Evolutionary conservation across 2,888 invertebrate genomes (phyloP).

Genomic region (Agonopterix alstromeriana): DNA sequence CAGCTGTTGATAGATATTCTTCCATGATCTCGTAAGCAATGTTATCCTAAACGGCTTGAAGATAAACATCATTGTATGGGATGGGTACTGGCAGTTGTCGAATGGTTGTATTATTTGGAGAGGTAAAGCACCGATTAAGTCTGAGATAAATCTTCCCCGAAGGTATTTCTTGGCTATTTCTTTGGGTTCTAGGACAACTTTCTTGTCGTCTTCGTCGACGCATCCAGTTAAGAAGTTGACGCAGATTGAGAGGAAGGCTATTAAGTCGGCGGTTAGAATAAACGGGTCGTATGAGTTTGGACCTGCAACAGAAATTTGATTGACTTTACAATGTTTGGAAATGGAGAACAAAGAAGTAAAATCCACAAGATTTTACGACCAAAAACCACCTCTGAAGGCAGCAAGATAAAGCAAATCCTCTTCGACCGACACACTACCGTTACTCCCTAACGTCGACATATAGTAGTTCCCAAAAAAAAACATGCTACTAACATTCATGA

Average conservation of each 20-base stretch:
- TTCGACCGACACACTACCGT: no score
- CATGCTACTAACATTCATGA: slow-evolving; percentile 28
- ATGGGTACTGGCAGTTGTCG: slow-evolving; percentile 28
- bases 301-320: slow-evolving; percentile 26
- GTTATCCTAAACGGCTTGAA: slow-evolving; percentile 35
- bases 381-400: no score
- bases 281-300: slow-evolving; percentile 29
- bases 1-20: slow-evolving; percentile 30
- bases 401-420: no score
- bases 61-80: slow-evolving; percentile 36
- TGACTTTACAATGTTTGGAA: no score
- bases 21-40: slow-evolving; percentile 25
- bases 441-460: no score
- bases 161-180: slow-evolving; percentile 36
- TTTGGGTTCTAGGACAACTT: slow-evolving; percentile 31
- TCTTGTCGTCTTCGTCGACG: slow-evolving; percentile 34
- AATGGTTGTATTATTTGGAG: slow-evolving; percentile 34
- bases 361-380: no score
- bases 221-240: slow-evolving; percentile 46
- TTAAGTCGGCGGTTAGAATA: slow-evolving; percentile 33
- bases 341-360: no score
- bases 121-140: slow-evolving; percentile 35
- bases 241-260: slow-evolving; percentile 35
- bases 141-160: slow-evolving; percentile 26
- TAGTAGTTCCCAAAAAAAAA: no score